Conservation (phyloP, 2,113 vertebrate genomes). For the Cinclus cinclus region DNA sequence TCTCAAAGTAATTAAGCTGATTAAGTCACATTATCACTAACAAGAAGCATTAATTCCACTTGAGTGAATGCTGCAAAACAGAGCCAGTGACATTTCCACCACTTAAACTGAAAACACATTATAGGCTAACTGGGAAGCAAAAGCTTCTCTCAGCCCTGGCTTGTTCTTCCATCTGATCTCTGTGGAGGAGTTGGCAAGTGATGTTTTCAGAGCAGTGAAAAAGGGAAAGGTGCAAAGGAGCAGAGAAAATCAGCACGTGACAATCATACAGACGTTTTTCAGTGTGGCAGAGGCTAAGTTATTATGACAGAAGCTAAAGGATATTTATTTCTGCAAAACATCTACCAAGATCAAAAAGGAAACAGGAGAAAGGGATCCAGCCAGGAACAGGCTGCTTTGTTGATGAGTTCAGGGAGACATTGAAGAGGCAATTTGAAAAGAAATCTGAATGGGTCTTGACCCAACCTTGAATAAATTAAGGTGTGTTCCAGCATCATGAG, state of each 20-base stretch:
- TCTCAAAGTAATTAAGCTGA: conserved; percentile 67
- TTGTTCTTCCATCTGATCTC: conserved; percentile 12
- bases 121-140: background rate
- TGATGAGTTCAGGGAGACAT: background rate
- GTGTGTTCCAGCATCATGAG: background rate
- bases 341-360: background rate
- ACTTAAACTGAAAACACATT: conserved; percentile 27
- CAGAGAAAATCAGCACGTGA: background rate
- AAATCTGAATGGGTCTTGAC: background rate
- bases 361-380: background rate
- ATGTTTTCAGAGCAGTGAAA: conserved; percentile 8
- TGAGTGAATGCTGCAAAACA: background rate
- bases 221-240: conserved; percentile 9
- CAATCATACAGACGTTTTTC: background rate
- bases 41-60: conserved; percentile 63
- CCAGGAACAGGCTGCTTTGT: background rate
- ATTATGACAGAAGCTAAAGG: background rate
- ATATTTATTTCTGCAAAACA: conserved; percentile 1
- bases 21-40: conserved; percentile 71
- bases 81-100: conserved; percentile 59
- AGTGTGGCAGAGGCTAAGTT: background rate
- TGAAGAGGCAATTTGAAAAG: background rate
- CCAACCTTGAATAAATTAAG: background rate
- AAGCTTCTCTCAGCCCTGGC: conserved; percentile 7
- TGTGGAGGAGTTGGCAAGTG: background rate